Percentiles rank a stretch among this genome's conserved stretches.
phyloP scores from a whole-genome alignment of 2,888 invertebrate genomes.

The Hypsopygia costalis region DNA sequence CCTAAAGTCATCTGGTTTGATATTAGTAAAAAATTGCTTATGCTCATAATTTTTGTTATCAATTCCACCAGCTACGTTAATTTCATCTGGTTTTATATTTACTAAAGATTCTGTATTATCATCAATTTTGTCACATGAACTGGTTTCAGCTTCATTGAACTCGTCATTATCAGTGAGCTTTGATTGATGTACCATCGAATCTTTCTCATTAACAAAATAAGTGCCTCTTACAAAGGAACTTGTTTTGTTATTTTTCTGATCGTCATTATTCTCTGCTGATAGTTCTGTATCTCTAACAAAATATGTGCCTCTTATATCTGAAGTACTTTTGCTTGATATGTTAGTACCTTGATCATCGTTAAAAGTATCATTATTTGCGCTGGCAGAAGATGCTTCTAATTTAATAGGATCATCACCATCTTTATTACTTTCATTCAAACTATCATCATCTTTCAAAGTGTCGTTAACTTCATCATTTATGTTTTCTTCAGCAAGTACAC shows the following conservation, averaged over 20 bases:
- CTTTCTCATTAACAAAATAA: conserved; percentile 28
- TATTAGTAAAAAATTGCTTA: too few species aligned
- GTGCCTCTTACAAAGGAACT: conserved; percentile 24
- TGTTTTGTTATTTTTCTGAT: conserved; percentile 12
- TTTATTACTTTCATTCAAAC: conserved; percentile 12
- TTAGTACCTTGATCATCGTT: neutral
- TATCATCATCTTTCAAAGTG: conserved; percentile 27
- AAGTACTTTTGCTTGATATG: too few species aligned
- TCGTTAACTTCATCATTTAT: conserved; percentile 26
- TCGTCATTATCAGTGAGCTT: neutral
- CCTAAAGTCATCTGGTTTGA: too few species aligned
- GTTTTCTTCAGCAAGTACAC: conserved; percentile 22
- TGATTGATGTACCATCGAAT: neutral
- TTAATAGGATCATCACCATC: conserved; percentile 8
- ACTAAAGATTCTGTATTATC: conserved; percentile 8
- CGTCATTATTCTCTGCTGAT: conserved; percentile 7
- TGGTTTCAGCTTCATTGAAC: conserved; percentile 12
- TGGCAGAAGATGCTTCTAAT: neutral
- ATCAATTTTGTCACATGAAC: neutral
- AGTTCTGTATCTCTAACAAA: conserved; percentile 20
- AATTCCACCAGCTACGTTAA: too few species aligned
- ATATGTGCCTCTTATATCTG: conserved; percentile 20
- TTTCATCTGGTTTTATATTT: conserved; percentile 11
- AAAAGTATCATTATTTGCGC: neutral
- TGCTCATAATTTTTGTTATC: too few species aligned